These are phyloP conservation scores for Spilogale gracilis DNA, from an alignment of 2,113 vertebrate species.

Conservation along the genomic window DNA sequence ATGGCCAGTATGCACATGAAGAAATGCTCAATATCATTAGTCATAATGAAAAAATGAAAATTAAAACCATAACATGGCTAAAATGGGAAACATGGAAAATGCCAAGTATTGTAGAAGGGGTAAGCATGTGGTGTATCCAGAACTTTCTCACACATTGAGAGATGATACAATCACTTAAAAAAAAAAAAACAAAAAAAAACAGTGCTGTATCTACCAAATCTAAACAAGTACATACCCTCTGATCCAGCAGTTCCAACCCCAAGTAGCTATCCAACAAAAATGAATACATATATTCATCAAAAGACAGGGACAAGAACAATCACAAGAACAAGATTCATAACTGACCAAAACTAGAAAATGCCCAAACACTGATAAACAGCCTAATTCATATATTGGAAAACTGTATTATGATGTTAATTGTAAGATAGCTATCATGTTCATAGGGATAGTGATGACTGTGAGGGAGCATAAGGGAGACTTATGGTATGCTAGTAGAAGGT, in stretches of 20 bases:
- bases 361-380: not conserved
- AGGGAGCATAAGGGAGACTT: not conserved
- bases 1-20: not conserved
- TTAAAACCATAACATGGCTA: not conserved
- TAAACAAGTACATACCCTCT: not conserved
- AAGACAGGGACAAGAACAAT: not conserved
- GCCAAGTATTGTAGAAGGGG: not conserved
- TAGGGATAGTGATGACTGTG: not conserved
- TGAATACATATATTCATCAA: not conserved
- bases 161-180: not conserved
- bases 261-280: not conserved
- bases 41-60: not conserved
- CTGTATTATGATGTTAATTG: not conserved
- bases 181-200: not conserved
- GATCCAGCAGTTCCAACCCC: not conserved
- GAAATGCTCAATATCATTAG: not conserved
- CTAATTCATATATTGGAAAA: not conserved
- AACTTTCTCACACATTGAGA: not conserved
- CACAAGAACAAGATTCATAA: not conserved
- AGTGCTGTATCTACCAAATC: not conserved
- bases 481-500: not conserved
- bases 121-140: not conserved
- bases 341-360: not conserved
- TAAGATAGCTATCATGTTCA: not conserved
- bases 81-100: constrained; percentile 19